These are phyloP conservation scores for Melanotaenia pygmaea DNA, from an alignment of 2,797 vertebrate species.

Conservation along the genomic window DNA sequence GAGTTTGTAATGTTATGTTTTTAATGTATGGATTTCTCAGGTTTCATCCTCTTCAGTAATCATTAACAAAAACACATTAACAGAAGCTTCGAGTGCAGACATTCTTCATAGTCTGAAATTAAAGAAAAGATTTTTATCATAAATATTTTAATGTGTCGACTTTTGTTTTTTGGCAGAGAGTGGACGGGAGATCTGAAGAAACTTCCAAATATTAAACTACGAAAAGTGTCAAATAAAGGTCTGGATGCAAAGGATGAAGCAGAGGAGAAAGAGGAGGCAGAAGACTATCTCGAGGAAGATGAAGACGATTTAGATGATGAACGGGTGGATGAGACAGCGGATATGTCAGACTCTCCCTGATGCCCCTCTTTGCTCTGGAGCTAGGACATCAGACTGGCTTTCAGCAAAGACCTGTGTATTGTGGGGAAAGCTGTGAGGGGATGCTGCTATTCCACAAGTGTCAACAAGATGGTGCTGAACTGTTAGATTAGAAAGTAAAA, in stretches of 20 bases:
- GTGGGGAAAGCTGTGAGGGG: background rate
- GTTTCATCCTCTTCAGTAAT: background rate
- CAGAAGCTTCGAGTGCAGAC: background rate
- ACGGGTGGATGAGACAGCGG: slow-evolving; percentile 55
- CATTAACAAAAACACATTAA: background rate
- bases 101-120: background rate
- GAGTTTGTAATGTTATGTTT: background rate
- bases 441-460: slow-evolving; percentile 24
- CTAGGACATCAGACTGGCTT: background rate
- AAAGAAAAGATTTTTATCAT: background rate
- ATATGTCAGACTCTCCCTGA: slow-evolving; percentile 61
- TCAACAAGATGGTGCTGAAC: slow-evolving; percentile 49
- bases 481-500: background rate
- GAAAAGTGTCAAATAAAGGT: slow-evolving; percentile 85
- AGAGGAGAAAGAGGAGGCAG: slow-evolving; percentile 59
- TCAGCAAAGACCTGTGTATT: slow-evolving; percentile 1
- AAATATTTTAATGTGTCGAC: background rate
- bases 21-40: background rate
- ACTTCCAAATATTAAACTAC: slow-evolving; percentile 94
- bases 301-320: slow-evolving; percentile 57
- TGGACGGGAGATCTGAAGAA: slow-evolving; percentile 95
- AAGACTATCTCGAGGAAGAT: slow-evolving; percentile 42
- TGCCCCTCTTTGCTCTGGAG: background rate
- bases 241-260: slow-evolving; percentile 55
- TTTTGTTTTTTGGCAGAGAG: slow-evolving; percentile 80